A percentile compares a stretch with the other conserved stretches of the same genome.
Evolutionary conservation across 2,888 invertebrate genomes (phyloP).

Genomic region (Cheilosia grossa): DNA sequence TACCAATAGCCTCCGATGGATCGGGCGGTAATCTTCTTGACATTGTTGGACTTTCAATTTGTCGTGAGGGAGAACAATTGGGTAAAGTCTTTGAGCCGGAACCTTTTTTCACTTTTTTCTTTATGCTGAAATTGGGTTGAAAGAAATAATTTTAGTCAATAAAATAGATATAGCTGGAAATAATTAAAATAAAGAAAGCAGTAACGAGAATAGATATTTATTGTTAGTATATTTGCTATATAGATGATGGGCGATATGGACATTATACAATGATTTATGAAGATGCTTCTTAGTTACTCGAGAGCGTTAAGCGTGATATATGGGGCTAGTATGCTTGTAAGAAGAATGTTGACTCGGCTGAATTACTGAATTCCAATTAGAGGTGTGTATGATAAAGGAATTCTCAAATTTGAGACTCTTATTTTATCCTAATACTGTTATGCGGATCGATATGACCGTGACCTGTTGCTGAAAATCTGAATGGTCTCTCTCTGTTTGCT

Average conservation of each 20-base stretch:
- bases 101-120: constrained; percentile 92
- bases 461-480: no score
- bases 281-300: neutral
- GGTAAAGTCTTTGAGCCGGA: constrained; percentile 94
- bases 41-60: constrained; percentile 90
- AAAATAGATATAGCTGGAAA: neutral
- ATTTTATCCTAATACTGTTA: no score
- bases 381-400: no score
- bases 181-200: neutral
- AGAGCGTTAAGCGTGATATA: neutral
- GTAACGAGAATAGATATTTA: constrained; percentile 6
- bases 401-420: no score
- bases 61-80: constrained; percentile 92
- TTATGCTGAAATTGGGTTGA: constrained; percentile 86
- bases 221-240: neutral
- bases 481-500: no score
- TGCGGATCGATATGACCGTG: no score
- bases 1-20: constrained; percentile 93
- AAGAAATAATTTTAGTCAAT: neutral
- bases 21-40: constrained; percentile 90
- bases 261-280: constrained; percentile 4
- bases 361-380: no score
- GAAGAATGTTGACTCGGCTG: no score
- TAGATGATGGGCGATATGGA: neutral
- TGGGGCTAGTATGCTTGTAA: neutral